A percentile compares a stretch with the other conserved stretches of the same genome.
These are phyloP conservation scores for human (Homo sapiens) DNA, from an alignment of 2,113 vertebrate genomes.

Conservation along the genomic window GRCh38 chr6:24881501-24882000, in stretches of 20 bases:
- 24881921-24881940: neutral
- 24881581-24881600: neutral
- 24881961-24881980: neutral
- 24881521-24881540: neutral
- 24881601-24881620: neutral
- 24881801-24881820: neutral
- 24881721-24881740: neutral
- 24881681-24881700: neutral
- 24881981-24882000: neutral
- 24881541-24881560: neutral
- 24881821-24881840: neutral
- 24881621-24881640: neutral
- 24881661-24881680: neutral
- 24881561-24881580: neutral
- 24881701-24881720: neutral
- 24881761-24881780: neutral
- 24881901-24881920: neutral
- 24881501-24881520: neutral
- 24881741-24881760: neutral
- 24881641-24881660: neutral
- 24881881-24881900: neutral
- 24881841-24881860: neutral
- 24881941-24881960: neutral
- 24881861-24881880: neutral
- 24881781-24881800: neutral